phyloP scores from a whole-genome alignment of 1,140 invertebrate genomes.

The Lepidurus packardi region DNA sequence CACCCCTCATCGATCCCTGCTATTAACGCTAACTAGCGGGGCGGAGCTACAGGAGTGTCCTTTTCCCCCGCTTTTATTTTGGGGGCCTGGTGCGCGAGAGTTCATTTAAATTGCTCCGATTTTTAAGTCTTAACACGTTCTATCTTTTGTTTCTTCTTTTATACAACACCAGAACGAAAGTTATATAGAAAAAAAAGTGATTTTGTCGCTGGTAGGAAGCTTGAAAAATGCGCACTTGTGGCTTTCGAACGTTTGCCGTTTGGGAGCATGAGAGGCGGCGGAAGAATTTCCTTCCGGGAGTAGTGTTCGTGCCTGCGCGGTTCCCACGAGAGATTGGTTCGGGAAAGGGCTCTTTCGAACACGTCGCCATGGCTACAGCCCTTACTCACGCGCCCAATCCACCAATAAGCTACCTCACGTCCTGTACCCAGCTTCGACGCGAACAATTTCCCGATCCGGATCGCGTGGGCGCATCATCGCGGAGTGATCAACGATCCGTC shows the following conservation, averaged over 20 bases:
- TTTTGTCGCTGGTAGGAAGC: background rate
- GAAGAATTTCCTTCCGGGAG: slow-evolving; percentile 15
- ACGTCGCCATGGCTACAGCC: background rate
- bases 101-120: too few species aligned
- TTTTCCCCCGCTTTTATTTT: background rate
- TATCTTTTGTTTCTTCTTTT: too few species aligned
- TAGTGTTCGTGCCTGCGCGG: slow-evolving; percentile 16
- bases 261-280: background rate
- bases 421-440: background rate
- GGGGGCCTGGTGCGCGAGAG: too few species aligned
- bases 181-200: background rate
- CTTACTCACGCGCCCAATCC: background rate
- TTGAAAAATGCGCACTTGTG: background rate
- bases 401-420: background rate
- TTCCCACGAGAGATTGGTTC: slow-evolving; percentile 18
- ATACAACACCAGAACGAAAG: too few species aligned
- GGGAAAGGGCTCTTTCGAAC: background rate
- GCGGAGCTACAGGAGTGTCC: slow-evolving; percentile 8
- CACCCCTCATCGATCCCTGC: slow-evolving; percentile 16
- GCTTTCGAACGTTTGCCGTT: background rate
- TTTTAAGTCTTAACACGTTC: too few species aligned
- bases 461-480: slow-evolving; percentile 1
- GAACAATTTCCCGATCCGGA: background rate
- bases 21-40: background rate
- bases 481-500: slow-evolving; percentile 7